Percentiles rank a stretch among this genome's conserved stretches.
These are phyloP conservation scores for Acridotheres tristis DNA, from an alignment of 2,797 vertebrate species.

Conservation along the genomic window DNA sequence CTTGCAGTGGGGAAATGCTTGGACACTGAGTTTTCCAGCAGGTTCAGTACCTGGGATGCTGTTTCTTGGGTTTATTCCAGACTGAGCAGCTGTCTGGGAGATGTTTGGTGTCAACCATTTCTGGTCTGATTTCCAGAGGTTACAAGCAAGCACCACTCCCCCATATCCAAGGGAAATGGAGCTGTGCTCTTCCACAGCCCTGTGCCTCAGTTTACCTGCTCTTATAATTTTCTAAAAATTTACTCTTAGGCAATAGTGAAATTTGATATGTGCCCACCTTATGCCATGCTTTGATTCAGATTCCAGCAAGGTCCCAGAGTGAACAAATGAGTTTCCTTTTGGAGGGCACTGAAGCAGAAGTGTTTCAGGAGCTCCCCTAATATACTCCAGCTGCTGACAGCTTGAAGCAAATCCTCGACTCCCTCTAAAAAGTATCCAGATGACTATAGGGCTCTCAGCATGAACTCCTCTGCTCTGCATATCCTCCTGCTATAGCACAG, in stretches of 20 bases:
- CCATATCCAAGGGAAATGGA: background rate
- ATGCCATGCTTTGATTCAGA: background rate
- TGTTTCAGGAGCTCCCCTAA: background rate
- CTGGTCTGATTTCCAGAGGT: background rate
- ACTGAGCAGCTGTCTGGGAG: background rate
- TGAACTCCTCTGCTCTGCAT: background rate
- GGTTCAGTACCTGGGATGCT: background rate
- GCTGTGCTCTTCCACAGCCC: background rate
- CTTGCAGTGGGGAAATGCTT: background rate
- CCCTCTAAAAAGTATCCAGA: background rate
- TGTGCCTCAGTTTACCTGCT: background rate
- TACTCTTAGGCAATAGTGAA: background rate
- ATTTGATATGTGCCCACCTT: fast-evolving
- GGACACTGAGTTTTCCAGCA: background rate
- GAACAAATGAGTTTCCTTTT: background rate
- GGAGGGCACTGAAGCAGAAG: background rate
- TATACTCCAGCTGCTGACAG: background rate
- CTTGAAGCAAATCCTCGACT: background rate
- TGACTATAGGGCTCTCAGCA: background rate
- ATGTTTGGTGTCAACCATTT: background rate
- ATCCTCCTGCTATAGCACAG: background rate
- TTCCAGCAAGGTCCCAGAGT: background rate
- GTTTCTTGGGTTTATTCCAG: background rate
- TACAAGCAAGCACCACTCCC: fast-evolving
- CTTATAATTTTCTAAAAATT: fast-evolving